These are phyloP conservation scores for Pseudotriccus pelzelni DNA, from an alignment of 2,797 vertebrate species.

Conservation along the genomic window DNA sequence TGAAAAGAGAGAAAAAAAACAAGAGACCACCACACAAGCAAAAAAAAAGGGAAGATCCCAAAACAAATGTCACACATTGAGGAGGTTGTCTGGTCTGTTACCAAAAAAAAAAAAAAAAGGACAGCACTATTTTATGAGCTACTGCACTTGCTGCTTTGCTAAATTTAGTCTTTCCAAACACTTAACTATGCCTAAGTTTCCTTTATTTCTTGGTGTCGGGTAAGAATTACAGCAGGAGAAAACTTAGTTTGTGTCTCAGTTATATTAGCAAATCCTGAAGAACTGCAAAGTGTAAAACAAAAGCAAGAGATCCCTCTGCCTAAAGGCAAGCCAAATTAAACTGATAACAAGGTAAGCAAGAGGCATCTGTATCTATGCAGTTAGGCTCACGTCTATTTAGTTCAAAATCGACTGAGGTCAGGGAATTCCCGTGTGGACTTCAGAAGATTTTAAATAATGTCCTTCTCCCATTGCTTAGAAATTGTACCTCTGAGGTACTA, in stretches of 20 bases:
- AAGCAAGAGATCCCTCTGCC: background rate
- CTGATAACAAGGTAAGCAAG: background rate
- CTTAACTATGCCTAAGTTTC: background rate
- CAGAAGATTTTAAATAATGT: background rate
- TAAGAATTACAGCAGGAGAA: background rate
- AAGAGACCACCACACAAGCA: background rate
- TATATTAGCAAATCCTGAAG: background rate
- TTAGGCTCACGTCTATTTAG: background rate
- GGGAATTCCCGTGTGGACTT: background rate
- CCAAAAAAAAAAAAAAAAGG: background rate
- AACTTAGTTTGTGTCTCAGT: background rate
- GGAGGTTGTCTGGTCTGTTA: background rate
- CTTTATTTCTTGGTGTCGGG: background rate
- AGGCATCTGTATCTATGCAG: rapidly evolving
- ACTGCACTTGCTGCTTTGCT: background rate
- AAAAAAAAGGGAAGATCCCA: background rate
- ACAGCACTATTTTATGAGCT: background rate
- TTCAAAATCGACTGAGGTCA: background rate
- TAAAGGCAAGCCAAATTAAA: background rate
- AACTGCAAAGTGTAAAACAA: background rate
- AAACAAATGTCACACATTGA: background rate
- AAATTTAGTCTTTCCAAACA: background rate
- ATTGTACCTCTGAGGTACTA: background rate
- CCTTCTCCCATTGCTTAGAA: background rate
- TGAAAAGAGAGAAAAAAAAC: background rate